Base-by-base conservation (phyloP, 37 sponge, comb jelly and placozoan genomes). In the Lycopodina hypogea region DNA sequence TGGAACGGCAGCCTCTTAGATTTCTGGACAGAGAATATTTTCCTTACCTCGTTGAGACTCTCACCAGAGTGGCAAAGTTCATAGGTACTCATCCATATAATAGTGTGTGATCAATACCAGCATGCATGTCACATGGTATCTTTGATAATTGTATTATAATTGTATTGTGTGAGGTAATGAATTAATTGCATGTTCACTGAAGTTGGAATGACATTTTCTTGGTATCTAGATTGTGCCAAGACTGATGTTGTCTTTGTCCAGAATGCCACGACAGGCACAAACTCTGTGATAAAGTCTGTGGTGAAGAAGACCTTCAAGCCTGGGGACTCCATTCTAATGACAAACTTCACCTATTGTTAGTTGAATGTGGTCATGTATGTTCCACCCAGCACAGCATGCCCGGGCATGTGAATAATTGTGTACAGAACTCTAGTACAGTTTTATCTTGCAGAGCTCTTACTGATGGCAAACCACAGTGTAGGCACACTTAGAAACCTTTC, bases 21-120 rank as follows among this genome's bases (percentile, higher is more conserved):
- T 89, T 88, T 53, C 24, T 95, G 36, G 96, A 92, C 34, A 69
- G 96, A 30, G 93, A 89, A 14, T n/a, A 89, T 29, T 38, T 95
- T 2, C 90, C 85, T 41, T 78, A 78, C 9, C 66, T 95, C 32
- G 88, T 72, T 0, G 39, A 75, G 67, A 82, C 79, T 58, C 53
- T 52, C 9, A 75, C 78, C 63, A 72, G 78, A 77, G 55, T 95
- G 41, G 92, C 87, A 0, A 68, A 78, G 15, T 95, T 91, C 50
- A 71, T 95, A 0, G 86, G 93, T 89, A 69, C 62, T 69, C 0
- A 1, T 67, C 48, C 9, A 59, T 23, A 26, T 59, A 59, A 6
- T 59, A 17, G 45, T 42, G 2, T n/a, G 1, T 70, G 11, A 70
- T 41, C 39, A 66, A 17, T 35, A 7, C 36, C 67, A 45, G 9